phyloP scores from a whole-genome alignment of 1,140 invertebrate species.

The Drosophila setifemur region DNA sequence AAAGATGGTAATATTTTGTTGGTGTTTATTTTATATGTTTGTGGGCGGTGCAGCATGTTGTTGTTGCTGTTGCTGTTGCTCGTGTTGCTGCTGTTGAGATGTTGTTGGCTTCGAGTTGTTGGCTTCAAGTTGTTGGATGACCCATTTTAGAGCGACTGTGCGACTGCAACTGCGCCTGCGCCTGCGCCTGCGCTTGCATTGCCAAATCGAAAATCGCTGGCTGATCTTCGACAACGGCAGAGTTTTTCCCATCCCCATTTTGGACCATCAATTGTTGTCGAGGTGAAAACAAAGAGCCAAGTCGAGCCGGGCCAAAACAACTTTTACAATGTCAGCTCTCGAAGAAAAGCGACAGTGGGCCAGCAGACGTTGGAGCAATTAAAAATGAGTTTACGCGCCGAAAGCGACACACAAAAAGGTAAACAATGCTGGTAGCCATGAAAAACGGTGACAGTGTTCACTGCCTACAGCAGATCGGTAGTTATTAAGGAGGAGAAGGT shows the following conservation, averaged over 20 bases:
- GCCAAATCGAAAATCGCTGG: conserved; percentile 17
- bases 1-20: too few relatives aligned
- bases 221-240: conserved; percentile 4
- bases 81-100: neutral
- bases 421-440: conserved; percentile 7
- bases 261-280: conserved; percentile 5
- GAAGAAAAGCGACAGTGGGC: conserved; percentile 68
- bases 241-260: neutral
- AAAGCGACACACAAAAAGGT: conserved; percentile 34
- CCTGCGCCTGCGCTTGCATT: conserved; percentile 14
- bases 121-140: conserved; percentile 4
- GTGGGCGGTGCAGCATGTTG: neutral
- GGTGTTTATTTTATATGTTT: too few relatives aligned
- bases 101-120: neutral
- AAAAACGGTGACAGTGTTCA: neutral
- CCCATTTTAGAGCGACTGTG: conserved; percentile 18
- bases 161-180: conserved; percentile 9
- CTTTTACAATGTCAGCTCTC: conserved; percentile 63
- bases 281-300: conserved; percentile 74
- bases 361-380: conserved; percentile 41
- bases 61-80: neutral
- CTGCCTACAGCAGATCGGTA: neutral
- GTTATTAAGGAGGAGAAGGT: neutral
- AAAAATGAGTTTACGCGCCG: conserved; percentile 44
- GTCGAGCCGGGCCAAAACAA: conserved; percentile 51